Evolutionary conservation across 2,797 vertebrate species (phyloP), one percentile per base, ranked within the genome.

Genomic region (Chiloscyllium punctatum): DNA sequence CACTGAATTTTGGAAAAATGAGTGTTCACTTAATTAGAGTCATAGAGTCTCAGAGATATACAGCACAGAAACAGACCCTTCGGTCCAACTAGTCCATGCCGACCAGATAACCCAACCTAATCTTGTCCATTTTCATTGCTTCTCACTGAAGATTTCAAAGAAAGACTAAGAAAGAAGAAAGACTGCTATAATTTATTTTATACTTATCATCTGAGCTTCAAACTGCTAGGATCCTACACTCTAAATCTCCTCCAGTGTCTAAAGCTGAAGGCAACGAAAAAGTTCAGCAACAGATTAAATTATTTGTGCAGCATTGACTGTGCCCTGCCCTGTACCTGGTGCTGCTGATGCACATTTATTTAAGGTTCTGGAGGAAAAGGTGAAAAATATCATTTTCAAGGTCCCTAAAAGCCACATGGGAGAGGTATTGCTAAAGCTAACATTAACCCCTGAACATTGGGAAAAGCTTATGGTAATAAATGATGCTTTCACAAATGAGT

Each of bases 151-250:
- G 98, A 99, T 91, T 97, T 99, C 91, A 98, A 98, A 95, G 98
- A 98, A 57, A 97, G 97, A 18, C 96, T 97, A 94, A 97, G 96
- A 96, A 98, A 96, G 84, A 97, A 98, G 23, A 98, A 98, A 95
- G 98, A 99, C 96, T 98, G 98, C 96, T 99, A 95, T 98, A 98
- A 96, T 97, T 98, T 68, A 86, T 99, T 0, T 97, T 99, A 96
- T 99, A 99, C 97, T 97, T 99, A 95, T 98, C 98, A 97, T 99
- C 99, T 21, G 99, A 99, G 97, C 99, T 99, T 96, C 99, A 99
- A 96, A 98, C 99, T 27, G 98, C 98, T 96, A 98, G 98, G 97
- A 98, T 99, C 57, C 0, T 98, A 96, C 97, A 97, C 95, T 98
- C 97, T 96, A 98, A 98, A 96, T 74, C 95, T 96, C 95, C 7